Base-by-base conservation (phyloP, 2,888 invertebrate species). In the Tenodera sinensis region DNA sequence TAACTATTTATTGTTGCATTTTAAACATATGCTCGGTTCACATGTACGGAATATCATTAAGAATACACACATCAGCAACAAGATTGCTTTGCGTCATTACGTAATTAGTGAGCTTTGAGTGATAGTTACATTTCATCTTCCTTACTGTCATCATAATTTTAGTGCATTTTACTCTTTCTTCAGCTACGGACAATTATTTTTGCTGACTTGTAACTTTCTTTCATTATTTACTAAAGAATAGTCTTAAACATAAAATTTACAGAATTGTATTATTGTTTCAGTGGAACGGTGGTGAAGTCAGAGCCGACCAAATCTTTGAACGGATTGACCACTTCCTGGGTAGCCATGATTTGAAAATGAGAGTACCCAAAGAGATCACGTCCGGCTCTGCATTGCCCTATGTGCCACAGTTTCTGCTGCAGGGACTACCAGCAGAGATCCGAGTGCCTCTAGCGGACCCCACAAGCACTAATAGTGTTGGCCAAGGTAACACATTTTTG, bases 261-360 rank as follows among this genome's bases (percentile, higher is more conserved):
- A 42, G 9, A 42, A 12, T 42, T 1, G 2, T 1, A 42, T 12
- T 42, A 20, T 71, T 71, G 15, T 71, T 8, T 15, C 30, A 87
- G 87, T 27, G 27, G 42, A 54, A 47, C 14, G 42, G 14, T 27
- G 47, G 9, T 28, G 87, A 84, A 6, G 85, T 83, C 28, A 28
- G 84, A 15, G 87, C 88, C 28, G 89, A 90, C 20, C 89, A 88
- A 7, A 28, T 89, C 25, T n/a, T 90, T 71, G 89, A 90, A 83
- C 83, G 89, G 9, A 95, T 97, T 90, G 97, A 97, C 91, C 93
- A 94, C 89, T 98, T 97, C 92, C 93, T 98, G 89, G 95, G 96
- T 92, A 96, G 95, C 34, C 97, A 97, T 93, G 95, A 96, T n/a
- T 93, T 97, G 83, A 95, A 95, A 92, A 96, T 97, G 92, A 96